Evolutionary conservation across 2,797 vertebrate species (phyloP), one percentile per base, ranked within the genome.

Genomic region (Sebastes hubbsi): DNA sequence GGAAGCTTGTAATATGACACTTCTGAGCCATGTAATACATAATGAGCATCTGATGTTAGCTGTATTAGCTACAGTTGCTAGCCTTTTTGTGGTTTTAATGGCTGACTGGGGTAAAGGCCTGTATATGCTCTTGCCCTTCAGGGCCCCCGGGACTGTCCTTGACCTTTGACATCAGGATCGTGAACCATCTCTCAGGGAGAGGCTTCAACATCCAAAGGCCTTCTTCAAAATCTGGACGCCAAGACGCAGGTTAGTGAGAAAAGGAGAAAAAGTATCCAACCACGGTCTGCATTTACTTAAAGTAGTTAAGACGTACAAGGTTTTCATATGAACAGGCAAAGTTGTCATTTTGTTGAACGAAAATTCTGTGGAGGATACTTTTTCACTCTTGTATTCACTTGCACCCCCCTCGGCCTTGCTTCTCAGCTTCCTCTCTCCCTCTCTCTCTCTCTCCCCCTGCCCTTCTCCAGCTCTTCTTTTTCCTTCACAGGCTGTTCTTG

Each of bases 401-500:
- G 89, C 83, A 72, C 56, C 81, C 78, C 82, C 80, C 80, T 84
- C 74, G 66, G 86, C 80, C 75, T 87, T 74, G 73, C 89, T 85
- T 84, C 86, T 81, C 81, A 80, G 85, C 81, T 82, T 85, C 49
- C 89, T 78, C 77, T 80, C 78, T 80, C 81, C 68, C 68, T 78
- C 69, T 84, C 64, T 76, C 69, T 84, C 64, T 75, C 69, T 84
- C 64, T 75, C 71, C 49, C 81, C 77, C 73, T 42, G 64, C 81
- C 68, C 14, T 86, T 85, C 80, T 90, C 85, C 34, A 30, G 83
- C 68, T 87, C 81, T 82, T 75, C 76, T 58, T 80, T 63, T 60
- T 76, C 64, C 91, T 95, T 97, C 7, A 96, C 92, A 96, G 94
- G 75, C 95, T 95, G 95, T 96, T 96, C 88, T 96, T 96, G 91